Evolutionary conservation across 37 sponge, comb jelly and placozoan genomes (phyloP), one percentile per base, ranked within the genome.

Genomic region (Bolinopsis microptera): DNA sequence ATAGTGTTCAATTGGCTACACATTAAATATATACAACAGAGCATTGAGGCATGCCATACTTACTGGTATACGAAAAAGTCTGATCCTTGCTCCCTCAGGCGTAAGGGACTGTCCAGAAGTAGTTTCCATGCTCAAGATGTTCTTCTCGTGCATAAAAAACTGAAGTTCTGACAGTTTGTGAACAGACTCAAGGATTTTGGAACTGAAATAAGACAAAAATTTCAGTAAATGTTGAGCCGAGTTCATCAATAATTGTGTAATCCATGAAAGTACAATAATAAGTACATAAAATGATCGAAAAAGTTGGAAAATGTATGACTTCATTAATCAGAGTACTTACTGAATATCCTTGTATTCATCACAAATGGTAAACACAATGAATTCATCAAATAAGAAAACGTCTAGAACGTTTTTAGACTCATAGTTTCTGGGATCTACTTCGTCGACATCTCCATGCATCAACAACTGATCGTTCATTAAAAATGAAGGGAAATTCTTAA

Each of bases 381-480:
- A 80, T 80, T 80, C 82, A 24, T 80, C 82, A 80, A 80, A 80
- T 21, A 80, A 30, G 38, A 80, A 80, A 30, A 80, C 82, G 33
- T 80, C 34, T 30, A 80, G 5, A 1, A 35, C 2, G 30, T 35
- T 80, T 80, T 80, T 80, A 80, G 38, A 80, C 22, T 80, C 38
- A 24, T 30, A 80, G 38, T 35, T 80, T 22, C 38, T 27, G 21
- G 82, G 82, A 35, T 80, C 82, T 36, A 80, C 38, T 34, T 80
- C 82, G 33, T 28, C 22, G 33, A 80, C 82, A 80, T 21, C 38
- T 2, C 82, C 38, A 35, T 80, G 82, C 82, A 80, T 80, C 82
- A 80, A 35, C 22, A 80, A 30, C 23, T 80, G 82, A 30, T 80
- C 82, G 33, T 80, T 30, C 37, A 32, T 80, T 30, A 80, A 34